Evolutionary conservation across 2,888 invertebrate species (phyloP).

Genomic region (Tenthredo mesomela): DNA sequence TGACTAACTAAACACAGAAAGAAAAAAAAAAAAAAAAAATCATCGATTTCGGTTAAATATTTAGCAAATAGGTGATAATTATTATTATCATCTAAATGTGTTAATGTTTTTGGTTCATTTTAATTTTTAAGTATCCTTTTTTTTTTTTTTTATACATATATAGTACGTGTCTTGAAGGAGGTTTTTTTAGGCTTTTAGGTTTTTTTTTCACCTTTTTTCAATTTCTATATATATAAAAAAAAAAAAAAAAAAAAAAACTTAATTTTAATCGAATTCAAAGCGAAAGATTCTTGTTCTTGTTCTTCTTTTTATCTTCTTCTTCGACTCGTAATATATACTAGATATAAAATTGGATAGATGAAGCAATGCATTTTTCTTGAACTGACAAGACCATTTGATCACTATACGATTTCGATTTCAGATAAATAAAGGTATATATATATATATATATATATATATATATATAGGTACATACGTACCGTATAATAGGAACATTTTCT

Average conservation of each 20-base stretch:
- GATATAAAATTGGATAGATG: neutral
- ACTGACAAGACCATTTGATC: slow-evolving; percentile 16
- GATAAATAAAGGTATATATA: too few relatives aligned
- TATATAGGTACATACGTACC: neutral
- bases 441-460: too few relatives aligned
- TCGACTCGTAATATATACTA: neutral
- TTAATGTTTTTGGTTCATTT: neutral
- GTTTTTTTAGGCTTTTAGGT: too few relatives aligned
- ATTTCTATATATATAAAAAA: too few relatives aligned
- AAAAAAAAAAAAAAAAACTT: neutral
- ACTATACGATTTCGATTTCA: slow-evolving; percentile 13
- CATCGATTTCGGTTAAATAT: too few relatives aligned
- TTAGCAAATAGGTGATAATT: too few relatives aligned
- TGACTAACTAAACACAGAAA: neutral
- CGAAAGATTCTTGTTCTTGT: neutral
- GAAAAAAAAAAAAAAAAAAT: neutral
- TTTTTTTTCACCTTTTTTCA: too few relatives aligned
- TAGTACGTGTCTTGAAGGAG: too few relatives aligned
- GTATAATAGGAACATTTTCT: slow-evolving; percentile 16
- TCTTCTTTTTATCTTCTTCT: neutral
- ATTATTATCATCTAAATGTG: neutral
- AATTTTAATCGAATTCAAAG: neutral
- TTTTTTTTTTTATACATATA: too few relatives aligned
- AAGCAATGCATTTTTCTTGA: neutral
- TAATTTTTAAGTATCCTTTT: too few relatives aligned